A percentile compares a stretch with the other conserved stretches of the same genome.
Evolutionary conservation across 2,888 invertebrate species (phyloP).

Genomic region (Podotricha telesiphe): DNA sequence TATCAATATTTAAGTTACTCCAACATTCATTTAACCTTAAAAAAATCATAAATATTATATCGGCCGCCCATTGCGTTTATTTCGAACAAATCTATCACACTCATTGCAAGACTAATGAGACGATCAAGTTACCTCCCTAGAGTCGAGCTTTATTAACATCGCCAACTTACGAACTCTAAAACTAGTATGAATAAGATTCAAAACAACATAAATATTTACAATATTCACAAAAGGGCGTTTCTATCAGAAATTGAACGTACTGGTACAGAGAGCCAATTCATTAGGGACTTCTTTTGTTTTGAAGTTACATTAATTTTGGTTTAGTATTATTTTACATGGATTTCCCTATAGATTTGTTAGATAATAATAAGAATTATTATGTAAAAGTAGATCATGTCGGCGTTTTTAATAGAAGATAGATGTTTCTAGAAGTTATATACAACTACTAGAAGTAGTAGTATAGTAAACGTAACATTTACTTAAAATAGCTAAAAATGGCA

Average conservation of each 20-base stretch:
- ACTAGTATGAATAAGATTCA: not conserved
- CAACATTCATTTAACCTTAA: not conserved
- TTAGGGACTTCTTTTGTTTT: slow-evolving; percentile 35
- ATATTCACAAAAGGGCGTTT: slow-evolving; percentile 4
- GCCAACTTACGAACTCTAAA: not conserved
- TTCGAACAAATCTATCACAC: slow-evolving; percentile 23
- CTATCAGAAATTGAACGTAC: not conserved
- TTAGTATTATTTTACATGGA: slow-evolving; percentile 35
- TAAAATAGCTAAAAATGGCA: no score
- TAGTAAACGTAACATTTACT: no score
- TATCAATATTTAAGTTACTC: not conserved
- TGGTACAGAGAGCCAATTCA: slow-evolving; percentile 26
- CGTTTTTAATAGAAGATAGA: no score
- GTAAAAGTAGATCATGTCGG: not conserved
- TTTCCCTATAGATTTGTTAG: slow-evolving; percentile 19
- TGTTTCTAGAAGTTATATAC: no score
- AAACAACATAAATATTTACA: not conserved
- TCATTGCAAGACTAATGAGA: slow-evolving; percentile 39
- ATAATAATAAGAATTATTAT: not conserved
- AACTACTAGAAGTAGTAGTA: no score
- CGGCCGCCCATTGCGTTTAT: slow-evolving; percentile 12
- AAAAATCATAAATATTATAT: slow-evolving; percentile 6
- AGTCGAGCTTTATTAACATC: slow-evolving; percentile 7
- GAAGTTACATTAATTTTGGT: slow-evolving; percentile 38
- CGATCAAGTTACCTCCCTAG: slow-evolving; percentile 40